A percentile compares a stretch with the other conserved stretches of the same genome.
Conservation (phyloP, 2,888 invertebrate species). For the Podabrus alpinus region DNA sequence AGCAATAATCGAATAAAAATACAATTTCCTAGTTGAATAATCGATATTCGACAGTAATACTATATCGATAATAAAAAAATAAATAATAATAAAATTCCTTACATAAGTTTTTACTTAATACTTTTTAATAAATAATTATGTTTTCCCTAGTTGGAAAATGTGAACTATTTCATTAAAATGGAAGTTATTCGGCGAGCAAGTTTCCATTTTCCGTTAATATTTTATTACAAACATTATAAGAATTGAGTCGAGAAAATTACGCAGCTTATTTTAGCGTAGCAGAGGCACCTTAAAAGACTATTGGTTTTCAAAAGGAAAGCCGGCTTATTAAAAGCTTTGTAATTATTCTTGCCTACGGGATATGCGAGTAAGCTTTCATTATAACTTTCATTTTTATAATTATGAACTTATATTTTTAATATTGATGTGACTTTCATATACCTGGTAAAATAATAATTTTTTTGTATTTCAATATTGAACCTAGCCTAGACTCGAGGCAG, state of each 20-base stretch:
- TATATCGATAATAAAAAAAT: neutral
- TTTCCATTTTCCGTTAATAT: neutral
- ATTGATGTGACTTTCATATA: neutral
- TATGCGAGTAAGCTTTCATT: neutral
- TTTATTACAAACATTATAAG: neutral
- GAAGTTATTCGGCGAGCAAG: neutral
- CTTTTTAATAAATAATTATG: neutral
- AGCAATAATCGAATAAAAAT: neutral
- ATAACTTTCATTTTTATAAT: neutral
- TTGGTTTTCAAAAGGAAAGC: neutral
- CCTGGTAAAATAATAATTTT: neutral
- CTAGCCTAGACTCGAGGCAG: neutral
- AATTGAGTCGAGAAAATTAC: neutral
- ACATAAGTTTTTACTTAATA: too few relatives aligned
- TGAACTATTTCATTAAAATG: neutral
- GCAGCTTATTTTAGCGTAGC: neutral
- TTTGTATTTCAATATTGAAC: neutral
- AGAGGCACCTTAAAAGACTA: neutral
- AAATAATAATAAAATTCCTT: neutral
- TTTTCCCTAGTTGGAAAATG: neutral
- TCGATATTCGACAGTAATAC: neutral
- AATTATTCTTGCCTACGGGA: neutral
- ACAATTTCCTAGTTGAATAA: neutral
- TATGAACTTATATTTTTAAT: neutral
- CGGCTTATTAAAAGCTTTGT: neutral